These are phyloP conservation scores for Microplitis demolitor DNA, from an alignment of 1,140 invertebrate genomes.

Conservation along the genomic window DNA sequence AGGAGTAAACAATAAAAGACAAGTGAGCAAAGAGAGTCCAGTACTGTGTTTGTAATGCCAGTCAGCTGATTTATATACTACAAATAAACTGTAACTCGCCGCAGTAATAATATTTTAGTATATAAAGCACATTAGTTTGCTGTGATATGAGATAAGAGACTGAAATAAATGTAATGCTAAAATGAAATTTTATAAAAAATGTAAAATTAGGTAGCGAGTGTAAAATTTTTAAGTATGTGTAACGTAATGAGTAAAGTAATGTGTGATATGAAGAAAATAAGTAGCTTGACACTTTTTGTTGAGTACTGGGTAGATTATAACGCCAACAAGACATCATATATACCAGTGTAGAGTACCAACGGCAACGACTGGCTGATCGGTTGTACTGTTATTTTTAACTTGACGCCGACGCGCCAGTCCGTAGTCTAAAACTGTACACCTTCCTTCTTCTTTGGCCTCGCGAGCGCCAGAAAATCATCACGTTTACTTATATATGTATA, in stretches of 20 bases:
- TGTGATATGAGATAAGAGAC: not conserved
- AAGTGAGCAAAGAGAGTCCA: too few relatives aligned
- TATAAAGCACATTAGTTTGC: not conserved
- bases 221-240: not conserved
- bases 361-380: constrained; percentile 41
- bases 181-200: too few relatives aligned
- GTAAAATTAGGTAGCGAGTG: too few relatives aligned
- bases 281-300: not conserved
- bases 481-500: not conserved
- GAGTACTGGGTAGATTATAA: not conserved
- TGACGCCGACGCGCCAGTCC: constrained; percentile 56
- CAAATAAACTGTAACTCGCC: not conserved
- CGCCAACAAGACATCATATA: not conserved
- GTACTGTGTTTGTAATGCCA: not conserved
- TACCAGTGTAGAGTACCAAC: not conserved
- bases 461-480: constrained; percentile 15
- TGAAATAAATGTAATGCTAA: not conserved
- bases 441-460: constrained; percentile 37
- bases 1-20: too few relatives aligned
- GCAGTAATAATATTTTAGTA: not conserved
- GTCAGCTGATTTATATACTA: not conserved
- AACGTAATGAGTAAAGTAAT: not conserved
- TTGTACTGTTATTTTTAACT: constrained; percentile 62
- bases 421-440: constrained; percentile 58
- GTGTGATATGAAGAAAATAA: not conserved